Percentiles rank a stretch among this genome's conserved stretches.
These are phyloP conservation scores for Calypte anna DNA, from an alignment of 2,113 vertebrate species.

Conservation along the genomic window DNA sequence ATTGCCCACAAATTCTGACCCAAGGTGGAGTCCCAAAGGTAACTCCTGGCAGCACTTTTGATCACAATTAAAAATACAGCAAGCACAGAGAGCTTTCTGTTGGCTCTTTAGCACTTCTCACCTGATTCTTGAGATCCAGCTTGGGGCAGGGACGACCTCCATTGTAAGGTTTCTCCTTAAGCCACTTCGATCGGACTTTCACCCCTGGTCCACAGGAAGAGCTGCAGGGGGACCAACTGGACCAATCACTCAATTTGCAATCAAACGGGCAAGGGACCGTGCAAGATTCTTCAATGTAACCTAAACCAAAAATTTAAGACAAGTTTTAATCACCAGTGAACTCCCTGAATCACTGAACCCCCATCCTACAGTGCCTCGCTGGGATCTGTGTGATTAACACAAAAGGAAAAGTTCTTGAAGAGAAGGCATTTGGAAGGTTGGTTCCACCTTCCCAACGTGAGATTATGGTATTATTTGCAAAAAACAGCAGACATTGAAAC, in stretches of 20 bases:
- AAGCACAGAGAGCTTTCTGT: not conserved
- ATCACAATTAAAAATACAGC: not conserved
- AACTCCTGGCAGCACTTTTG: not conserved
- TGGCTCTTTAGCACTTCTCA: constrained; percentile 68
- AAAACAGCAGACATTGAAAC: not conserved
- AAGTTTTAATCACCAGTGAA: not conserved
- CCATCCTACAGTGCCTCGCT: not conserved
- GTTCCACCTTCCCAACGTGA: rapidly evolving
- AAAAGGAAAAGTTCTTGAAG: not conserved
- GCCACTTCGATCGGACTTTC: constrained; percentile 90
- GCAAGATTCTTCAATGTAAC: constrained; percentile 89
- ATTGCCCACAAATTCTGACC: not conserved
- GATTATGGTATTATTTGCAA: not conserved
- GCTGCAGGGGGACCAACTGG: constrained; percentile 91
- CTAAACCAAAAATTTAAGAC: constrained; percentile 75
- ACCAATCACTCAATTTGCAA: constrained; percentile 96
- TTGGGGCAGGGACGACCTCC: constrained; percentile 94
- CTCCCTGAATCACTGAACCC: rapidly evolving
- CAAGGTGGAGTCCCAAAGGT: not conserved
- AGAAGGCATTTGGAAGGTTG: not conserved
- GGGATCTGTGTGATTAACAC: not conserved
- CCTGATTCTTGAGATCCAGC: constrained; percentile 97
- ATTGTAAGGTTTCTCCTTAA: constrained; percentile 95
- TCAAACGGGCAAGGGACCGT: constrained; percentile 91
- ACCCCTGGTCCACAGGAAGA: constrained; percentile 89